A percentile compares a stretch with the other conserved stretches of the same genome.
Evolutionary conservation across 2,797 vertebrate genomes (phyloP).

Genomic region (Poeciliopsis paucimaculata): DNA sequence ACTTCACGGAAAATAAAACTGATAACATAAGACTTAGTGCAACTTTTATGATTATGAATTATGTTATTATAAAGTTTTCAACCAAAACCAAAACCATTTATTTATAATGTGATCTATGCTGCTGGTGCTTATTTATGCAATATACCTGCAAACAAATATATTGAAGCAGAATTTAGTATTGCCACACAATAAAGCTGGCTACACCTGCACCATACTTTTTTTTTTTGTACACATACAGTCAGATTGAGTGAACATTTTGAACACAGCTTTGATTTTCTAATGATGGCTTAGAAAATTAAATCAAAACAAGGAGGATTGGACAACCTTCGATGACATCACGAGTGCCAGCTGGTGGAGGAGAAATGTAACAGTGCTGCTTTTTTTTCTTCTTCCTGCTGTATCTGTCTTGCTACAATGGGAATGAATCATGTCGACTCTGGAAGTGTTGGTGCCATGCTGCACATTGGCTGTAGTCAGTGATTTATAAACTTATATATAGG

Average conservation of each 20-base stretch:
- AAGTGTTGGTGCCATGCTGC: conserved; percentile 59
- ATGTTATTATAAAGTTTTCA: background rate
- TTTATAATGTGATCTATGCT: background rate
- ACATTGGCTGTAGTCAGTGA: conserved; percentile 44
- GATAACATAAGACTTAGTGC: background rate
- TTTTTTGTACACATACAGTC: background rate
- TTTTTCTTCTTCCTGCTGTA: conserved; percentile 2
- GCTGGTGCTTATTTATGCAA: conserved; percentile 3
- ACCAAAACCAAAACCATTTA: background rate
- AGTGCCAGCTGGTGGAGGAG: conserved; percentile 67
- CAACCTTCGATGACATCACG: conserved; percentile 63
- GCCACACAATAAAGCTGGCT: background rate
- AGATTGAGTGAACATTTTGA: background rate
- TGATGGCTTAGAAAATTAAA: conserved; percentile 24
- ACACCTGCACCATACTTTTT: background rate
- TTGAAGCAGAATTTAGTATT: background rate
- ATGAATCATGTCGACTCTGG: conserved; percentile 50
- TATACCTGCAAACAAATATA: background rate
- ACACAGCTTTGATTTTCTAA: conserved; percentile 25
- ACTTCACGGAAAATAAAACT: background rate
- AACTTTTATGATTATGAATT: background rate
- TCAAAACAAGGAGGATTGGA: conserved; percentile 35
- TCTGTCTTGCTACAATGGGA: conserved; percentile 50
- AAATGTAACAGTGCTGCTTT: conserved; percentile 58
- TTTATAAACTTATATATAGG: conserved; percentile 32